Evolutionary conservation across 2,113 vertebrate species (phyloP).

Genomic region (Pongo pygmaeus): DNA sequence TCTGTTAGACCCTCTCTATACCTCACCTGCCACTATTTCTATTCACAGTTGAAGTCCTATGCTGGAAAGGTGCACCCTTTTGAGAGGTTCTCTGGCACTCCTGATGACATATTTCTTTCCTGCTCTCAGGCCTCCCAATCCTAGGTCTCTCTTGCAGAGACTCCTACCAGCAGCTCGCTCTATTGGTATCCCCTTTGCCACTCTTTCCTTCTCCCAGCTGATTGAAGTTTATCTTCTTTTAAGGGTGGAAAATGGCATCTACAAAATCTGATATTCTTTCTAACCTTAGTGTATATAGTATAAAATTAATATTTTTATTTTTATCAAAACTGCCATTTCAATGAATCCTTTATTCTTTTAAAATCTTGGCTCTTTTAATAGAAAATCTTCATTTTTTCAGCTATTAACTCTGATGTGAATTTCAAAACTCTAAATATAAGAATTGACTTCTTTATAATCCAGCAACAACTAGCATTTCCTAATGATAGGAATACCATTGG

Average conservation of each 20-base stretch:
- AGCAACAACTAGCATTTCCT: background rate
- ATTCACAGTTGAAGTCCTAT: fast-evolving
- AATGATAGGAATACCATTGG: background rate
- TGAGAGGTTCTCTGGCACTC: background rate
- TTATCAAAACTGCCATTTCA: constrained; percentile 39
- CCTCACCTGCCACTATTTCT: background rate
- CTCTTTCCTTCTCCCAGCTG: background rate
- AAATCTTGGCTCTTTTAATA: constrained; percentile 34
- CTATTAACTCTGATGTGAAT: constrained; percentile 15
- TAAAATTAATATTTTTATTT: constrained; percentile 64
- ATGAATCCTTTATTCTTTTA: constrained; percentile 50
- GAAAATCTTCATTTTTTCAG: constrained; percentile 39
- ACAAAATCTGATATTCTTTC: background rate
- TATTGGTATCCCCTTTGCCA: background rate
- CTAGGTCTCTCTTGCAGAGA: background rate
- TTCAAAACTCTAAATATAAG: constrained; percentile 41
- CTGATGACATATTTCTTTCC: background rate
- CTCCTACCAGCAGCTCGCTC: background rate
- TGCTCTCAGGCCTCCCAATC: background rate
- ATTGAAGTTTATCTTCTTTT: background rate
- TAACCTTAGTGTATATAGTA: constrained; percentile 39
- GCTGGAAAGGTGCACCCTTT: background rate
- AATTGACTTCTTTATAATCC: constrained; percentile 31
- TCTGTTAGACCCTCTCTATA: background rate
- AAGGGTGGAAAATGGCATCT: constrained; percentile 13